Percentiles rank a stretch among this genome's conserved stretches.
Evolutionary conservation across 2,797 vertebrate genomes (phyloP).

Genomic region (Scleropages formosus): DNA sequence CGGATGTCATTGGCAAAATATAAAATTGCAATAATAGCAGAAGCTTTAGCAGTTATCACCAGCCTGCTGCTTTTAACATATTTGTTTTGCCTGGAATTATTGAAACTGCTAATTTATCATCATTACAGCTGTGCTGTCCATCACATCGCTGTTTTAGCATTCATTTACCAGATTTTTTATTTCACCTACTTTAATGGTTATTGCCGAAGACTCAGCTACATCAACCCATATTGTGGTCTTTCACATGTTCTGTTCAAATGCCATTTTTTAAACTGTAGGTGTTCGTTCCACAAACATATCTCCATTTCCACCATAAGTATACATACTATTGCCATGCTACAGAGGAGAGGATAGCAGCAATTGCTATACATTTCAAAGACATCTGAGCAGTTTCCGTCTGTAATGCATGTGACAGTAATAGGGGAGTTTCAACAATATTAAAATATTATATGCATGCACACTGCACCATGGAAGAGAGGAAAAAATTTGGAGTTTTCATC

Average conservation of each 20-base stretch:
- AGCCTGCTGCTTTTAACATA: neutral
- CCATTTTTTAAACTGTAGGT: too few species aligned
- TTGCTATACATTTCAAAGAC: too few species aligned
- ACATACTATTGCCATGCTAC: too few species aligned
- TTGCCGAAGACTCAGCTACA: neutral
- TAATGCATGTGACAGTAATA: too few species aligned
- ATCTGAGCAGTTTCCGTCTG: too few species aligned
- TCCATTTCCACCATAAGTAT: too few species aligned
- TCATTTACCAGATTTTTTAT: neutral
- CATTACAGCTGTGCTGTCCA: neutral
- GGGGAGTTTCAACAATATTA: too few species aligned
- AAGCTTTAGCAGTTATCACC: neutral
- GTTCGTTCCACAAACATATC: too few species aligned
- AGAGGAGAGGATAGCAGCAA: too few species aligned
- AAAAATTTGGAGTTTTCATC: slow-evolving; percentile 18
- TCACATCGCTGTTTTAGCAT: neutral
- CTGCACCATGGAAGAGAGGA: slow-evolving; percentile 8
- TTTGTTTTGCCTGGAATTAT: neutral
- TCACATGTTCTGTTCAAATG: too few species aligned
- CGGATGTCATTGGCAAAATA: neutral
- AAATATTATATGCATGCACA: neutral
- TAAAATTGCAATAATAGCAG: neutral
- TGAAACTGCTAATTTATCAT: neutral
- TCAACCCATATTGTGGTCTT: neutral
- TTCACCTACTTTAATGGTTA: neutral